These are phyloP conservation scores for Aphidius ervi DNA, from an alignment of 1,140 invertebrate genomes.

Conservation along the genomic window DNA sequence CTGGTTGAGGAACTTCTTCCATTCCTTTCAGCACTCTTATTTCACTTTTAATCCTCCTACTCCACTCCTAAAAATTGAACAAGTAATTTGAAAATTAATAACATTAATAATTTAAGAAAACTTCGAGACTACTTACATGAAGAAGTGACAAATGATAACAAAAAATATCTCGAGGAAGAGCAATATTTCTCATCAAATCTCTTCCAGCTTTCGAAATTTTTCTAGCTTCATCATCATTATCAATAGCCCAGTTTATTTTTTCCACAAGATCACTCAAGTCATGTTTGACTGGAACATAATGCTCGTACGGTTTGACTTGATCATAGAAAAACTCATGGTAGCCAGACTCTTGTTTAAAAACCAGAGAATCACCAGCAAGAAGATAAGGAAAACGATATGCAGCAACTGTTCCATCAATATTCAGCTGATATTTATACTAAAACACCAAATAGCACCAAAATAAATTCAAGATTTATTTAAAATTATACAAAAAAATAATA, in stretches of 20 bases:
- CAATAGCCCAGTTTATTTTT: slow-evolving; percentile 74
- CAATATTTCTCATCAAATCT: slow-evolving; percentile 71
- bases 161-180: slow-evolving; percentile 81
- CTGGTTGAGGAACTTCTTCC: slow-evolving; percentile 68
- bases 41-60: slow-evolving; percentile 60
- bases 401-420: slow-evolving; percentile 93
- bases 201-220: slow-evolving; percentile 69
- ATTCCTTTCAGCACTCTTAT: slow-evolving; percentile 64
- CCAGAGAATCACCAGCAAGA: slow-evolving; percentile 77
- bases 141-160: slow-evolving; percentile 86
- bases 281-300: slow-evolving; percentile 79
- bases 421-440: slow-evolving; percentile 94
- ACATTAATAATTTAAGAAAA: slow-evolving; percentile 2
- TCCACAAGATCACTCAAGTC: slow-evolving; percentile 80
- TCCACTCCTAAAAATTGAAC: slow-evolving; percentile 63
- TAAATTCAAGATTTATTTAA: neutral
- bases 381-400: slow-evolving; percentile 93
- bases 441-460: slow-evolving; percentile 35
- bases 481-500: neutral
- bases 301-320: slow-evolving; percentile 67
- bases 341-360: slow-evolving; percentile 88
- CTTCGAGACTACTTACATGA: slow-evolving; percentile 45
- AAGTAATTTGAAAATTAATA: slow-evolving; percentile 17
- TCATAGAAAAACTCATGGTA: slow-evolving; percentile 95
- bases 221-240: slow-evolving; percentile 70